Base-by-base conservation (phyloP, 92 coral and sea anemone genomes). In the Siderastrea siderea region DNA sequence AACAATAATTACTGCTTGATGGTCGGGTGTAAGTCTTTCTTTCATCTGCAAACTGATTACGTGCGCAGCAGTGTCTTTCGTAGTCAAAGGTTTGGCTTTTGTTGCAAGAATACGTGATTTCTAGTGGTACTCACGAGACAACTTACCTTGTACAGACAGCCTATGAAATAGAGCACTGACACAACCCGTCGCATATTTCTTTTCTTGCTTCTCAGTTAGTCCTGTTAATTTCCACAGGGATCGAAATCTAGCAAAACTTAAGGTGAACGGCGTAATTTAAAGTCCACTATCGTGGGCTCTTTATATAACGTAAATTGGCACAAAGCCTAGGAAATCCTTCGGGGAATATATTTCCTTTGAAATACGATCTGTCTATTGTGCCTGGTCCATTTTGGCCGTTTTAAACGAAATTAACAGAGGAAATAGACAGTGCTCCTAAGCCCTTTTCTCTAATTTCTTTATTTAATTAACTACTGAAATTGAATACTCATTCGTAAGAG, bases 291-390 rank as follows among this genome's bases (percentile, higher is more conserved):
- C 38, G 43, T 16, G 5, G 14, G 3, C 63, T 68, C 45, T 59
- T 82, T 69, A 70, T 44, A 17, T 19, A 5, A 2, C 55, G 64
- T 54, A 14, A 7, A 10, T 2, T 19, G 48, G 67, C n/a, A 69
- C 86, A 69, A 69, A 81, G 64, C 78, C 68, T 53, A 69, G 86
- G 64, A 70, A 82, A 82, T 82, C 86, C 86, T 47, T 2, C 17
- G 68, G 66, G 69, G n/a, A 69, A 82, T 11, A 58, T 15, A 38
- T 59, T 82, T 16, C 12, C 68, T 57, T 54, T 67, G 85, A 81
- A 81, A 81, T 81, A 4, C 43, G 69, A 71, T 80, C 54, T 74
- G 6, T 44, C 51, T 55, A n/a, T n/a, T 61, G 7, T 4, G 66
- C 78, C 47, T 7, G 68, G 55, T 6, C 77, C 77, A 54, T 68